Evolutionary conservation across 2,888 invertebrate genomes (phyloP).

Genomic region (Drosophila nr. medialis): DNA sequence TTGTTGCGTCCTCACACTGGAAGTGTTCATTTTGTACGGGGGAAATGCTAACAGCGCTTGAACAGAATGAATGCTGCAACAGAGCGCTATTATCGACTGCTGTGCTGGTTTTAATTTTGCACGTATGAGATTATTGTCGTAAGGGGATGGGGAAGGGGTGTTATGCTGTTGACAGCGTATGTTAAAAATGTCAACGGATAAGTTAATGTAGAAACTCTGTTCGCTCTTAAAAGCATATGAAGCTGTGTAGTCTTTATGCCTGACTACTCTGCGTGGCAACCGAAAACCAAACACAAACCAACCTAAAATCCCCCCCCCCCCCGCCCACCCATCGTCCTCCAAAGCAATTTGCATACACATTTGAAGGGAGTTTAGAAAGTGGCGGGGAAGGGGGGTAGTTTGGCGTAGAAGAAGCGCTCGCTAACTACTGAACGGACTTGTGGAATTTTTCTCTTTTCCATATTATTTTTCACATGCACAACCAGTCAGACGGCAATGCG

Average conservation of each 20-base stretch:
- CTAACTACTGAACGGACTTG: constrained; percentile 66
- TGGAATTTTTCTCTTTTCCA: constrained; percentile 9
- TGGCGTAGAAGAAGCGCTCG: constrained; percentile 39
- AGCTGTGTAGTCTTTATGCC: constrained; percentile 69
- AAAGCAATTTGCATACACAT: constrained; percentile 11
- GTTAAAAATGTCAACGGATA: constrained; percentile 48
- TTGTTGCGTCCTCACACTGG: constrained; percentile 44
- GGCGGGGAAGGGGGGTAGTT: neutral
- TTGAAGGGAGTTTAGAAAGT: neutral
- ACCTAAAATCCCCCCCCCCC: neutral
- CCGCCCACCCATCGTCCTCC: too few species aligned
- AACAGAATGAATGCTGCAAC: constrained; percentile 22
- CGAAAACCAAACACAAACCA: constrained; percentile 1
- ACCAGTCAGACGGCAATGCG: constrained; percentile 54
- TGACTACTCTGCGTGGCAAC: constrained; percentile 43
- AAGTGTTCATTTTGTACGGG: constrained; percentile 61
- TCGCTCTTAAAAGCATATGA: constrained; percentile 69
- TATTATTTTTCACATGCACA: constrained; percentile 60
- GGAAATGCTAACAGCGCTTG: constrained; percentile 27
- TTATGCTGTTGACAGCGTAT: constrained; percentile 13
- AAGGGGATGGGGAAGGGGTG: neutral
- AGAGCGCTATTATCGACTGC: neutral
- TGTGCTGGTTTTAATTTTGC: neutral
- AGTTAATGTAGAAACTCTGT: constrained; percentile 77
- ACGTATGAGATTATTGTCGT: neutral